Base-by-base conservation (phyloP, 2,113 vertebrate species). In the Vombatus ursinus region DNA sequence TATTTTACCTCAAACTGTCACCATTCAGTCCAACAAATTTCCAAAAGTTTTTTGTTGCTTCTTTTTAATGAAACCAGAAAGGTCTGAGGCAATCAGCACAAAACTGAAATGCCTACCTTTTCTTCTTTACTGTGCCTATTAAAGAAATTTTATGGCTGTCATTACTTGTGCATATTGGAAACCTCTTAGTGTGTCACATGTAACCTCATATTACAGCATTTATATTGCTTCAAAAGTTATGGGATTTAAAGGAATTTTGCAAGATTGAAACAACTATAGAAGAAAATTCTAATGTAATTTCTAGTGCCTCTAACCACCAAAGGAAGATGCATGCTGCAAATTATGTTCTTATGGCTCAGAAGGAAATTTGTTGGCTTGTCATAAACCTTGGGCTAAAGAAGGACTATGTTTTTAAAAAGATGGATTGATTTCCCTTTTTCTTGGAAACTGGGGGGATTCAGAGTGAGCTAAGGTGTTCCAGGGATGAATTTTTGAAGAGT, bases 131-230 rank as follows among this genome's bases (percentile, higher is more conserved):
- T 94, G 26, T 51, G 57, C 92, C 77, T 91, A 90, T 96, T 90
- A 94, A 84, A 96, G 84, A 95, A n/a, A 92, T 93, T 96, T 96
- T 95, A 95, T 28, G 93, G 57, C 92, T 91, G 31, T 91, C 84
- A 48, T 94, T 94, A 94, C 37, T 94, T 90, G 37, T 49, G 22
- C n/a, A 48, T 6, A 25, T 50, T 95, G 6, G n/a, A 93, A 96
- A 95, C 57, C 25, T 52, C 93, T 96, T 94, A 92, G 61, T 95
- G 92, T 94, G 49, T 84, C 91, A 31, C 89, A 57, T 47, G 91
- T 47, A 94, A 12, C 19, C 1, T 89, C 94, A 92, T 94, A 77
- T 93, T 89, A 93, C 53, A 89, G 8, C 95, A 97, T 97, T 96
- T 93, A 96, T 54, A 95, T 52, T 92, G 44, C 91, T 91, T 96